Conservation (phyloP, 2,888 invertebrate genomes). For the Netelia melanura region DNA sequence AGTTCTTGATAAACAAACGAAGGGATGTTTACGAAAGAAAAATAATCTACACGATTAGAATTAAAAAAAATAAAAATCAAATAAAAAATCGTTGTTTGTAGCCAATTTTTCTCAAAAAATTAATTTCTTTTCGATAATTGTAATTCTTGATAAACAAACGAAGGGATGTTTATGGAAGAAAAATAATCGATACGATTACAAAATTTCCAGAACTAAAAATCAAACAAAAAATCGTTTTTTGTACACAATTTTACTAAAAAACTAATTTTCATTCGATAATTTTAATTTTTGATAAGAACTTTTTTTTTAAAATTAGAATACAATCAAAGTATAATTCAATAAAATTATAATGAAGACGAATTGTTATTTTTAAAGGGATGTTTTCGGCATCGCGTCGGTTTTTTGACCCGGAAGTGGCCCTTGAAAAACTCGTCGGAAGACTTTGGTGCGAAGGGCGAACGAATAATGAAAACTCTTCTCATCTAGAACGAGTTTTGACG, state of each 20-base stretch:
- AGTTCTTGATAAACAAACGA: not conserved
- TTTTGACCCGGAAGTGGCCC: slow-evolving; percentile 80
- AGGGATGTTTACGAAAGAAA: not conserved
- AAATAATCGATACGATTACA: not conserved
- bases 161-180: not conserved
- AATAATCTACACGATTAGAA: not conserved
- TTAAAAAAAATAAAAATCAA: too few species aligned
- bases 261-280: not conserved
- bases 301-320: not conserved
- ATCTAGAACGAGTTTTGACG: slow-evolving; percentile 83
- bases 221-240: not conserved
- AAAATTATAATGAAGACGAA: not conserved
- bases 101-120: too few species aligned
- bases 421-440: slow-evolving; percentile 42
- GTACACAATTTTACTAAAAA: not conserved
- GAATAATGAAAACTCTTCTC: slow-evolving; percentile 45
- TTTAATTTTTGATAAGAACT: not conserved
- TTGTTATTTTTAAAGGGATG: not conserved
- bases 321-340: not conserved
- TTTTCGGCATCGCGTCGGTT: slow-evolving; percentile 74
- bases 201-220: too few species aligned
- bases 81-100: too few species aligned
- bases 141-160: not conserved
- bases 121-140: too few species aligned
- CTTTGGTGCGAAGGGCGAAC: slow-evolving; percentile 37